Percentiles rank a stretch among this genome's conserved stretches.
phyloP scores from a whole-genome alignment of 2,888 invertebrate species.

The Polydesmus complanatus region DNA sequence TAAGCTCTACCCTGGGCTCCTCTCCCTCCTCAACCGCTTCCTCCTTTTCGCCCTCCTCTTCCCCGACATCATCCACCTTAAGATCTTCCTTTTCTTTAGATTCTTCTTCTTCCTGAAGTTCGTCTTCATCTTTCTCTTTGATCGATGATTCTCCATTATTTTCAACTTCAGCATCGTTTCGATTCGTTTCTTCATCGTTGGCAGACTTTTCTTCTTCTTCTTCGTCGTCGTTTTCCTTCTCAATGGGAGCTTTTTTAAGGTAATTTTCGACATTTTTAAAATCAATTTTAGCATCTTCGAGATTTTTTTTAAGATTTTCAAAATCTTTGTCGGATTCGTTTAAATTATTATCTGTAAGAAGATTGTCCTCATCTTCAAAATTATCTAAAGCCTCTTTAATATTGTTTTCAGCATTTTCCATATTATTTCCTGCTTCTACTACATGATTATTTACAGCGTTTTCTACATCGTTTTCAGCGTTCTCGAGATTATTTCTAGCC shows the following conservation, averaged over 20 bases:
- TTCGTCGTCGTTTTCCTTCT: no score
- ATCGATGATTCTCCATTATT: slow-evolving; percentile 23
- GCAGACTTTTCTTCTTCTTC: background rate
- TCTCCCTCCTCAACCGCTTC: background rate
- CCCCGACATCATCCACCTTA: background rate
- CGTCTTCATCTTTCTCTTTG: background rate
- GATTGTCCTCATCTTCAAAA: no score
- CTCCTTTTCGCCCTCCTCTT: background rate
- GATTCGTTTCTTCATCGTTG: background rate
- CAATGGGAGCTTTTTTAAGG: no score
- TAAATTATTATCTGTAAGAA: no score
- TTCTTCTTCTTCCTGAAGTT: background rate
- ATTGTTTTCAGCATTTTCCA: no score
- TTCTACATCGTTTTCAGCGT: slow-evolving; percentile 15
- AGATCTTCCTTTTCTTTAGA: background rate
- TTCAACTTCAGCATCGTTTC: background rate
- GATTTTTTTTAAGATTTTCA: no score
- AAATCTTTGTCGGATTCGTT: no score
- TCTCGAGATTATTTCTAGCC: no score
- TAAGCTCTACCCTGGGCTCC: background rate
- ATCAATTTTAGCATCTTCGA: background rate
- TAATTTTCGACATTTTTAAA: slow-evolving; percentile 25
- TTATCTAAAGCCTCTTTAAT: no score
- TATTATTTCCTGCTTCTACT: background rate
- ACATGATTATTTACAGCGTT: slow-evolving; percentile 9